phyloP scores from a whole-genome alignment of 1,140 invertebrate genomes.

The Physella acuta region DNA sequence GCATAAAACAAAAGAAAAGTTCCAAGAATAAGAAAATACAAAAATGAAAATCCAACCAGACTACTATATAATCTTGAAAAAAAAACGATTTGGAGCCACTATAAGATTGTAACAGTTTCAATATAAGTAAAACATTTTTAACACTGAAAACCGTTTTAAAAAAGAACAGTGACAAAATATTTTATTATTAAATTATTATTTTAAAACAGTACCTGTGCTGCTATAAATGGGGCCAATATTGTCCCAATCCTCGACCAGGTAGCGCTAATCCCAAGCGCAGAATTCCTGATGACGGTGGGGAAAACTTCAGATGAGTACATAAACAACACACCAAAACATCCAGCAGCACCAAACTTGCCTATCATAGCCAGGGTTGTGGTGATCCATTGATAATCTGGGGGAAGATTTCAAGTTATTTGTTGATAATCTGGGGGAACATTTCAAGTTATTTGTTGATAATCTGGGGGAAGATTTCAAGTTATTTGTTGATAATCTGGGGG shows the following conservation, averaged over 20 bases:
- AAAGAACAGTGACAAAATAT: neutral
- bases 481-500: too few species aligned
- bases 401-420: neutral
- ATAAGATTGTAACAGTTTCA: neutral
- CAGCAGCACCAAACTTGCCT: constrained; percentile 27
- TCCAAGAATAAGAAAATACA: too few species aligned
- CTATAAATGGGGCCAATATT: constrained; percentile 68
- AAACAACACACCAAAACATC: constrained; percentile 69
- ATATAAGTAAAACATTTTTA: neutral
- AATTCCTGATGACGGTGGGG: constrained; percentile 80
- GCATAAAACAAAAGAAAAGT: too few species aligned
- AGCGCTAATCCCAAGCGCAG: constrained; percentile 77
- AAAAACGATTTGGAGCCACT: too few species aligned
- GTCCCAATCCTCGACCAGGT: constrained; percentile 76
- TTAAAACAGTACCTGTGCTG: constrained; percentile 34
- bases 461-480: too few species aligned
- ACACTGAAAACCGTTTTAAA: neutral
- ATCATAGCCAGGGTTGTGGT: constrained; percentile 3
- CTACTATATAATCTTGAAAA: too few species aligned
- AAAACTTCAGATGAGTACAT: constrained; percentile 81
- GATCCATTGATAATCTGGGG: constrained; percentile 14
- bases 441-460: too few species aligned
- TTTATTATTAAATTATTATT: neutral
- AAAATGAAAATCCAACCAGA: too few species aligned
- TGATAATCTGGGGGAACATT: too few species aligned